A percentile compares a stretch with the other conserved stretches of the same genome.
Conservation (phyloP, 2,797 vertebrate species). For the Acrossocheilus wenchowensis region DNA sequence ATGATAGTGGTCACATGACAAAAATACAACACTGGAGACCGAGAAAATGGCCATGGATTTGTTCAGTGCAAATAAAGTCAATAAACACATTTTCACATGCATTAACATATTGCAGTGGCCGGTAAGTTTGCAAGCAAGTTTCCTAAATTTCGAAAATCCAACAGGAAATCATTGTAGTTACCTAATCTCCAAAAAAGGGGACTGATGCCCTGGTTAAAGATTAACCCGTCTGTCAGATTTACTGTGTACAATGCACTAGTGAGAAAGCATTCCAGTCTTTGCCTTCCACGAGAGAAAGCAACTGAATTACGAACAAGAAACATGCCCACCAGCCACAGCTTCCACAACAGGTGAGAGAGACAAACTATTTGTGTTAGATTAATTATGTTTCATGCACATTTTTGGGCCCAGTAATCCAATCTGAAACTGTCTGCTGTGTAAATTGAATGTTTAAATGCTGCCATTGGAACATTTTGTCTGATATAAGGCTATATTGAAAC, state of each 20-base stretch:
- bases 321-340: conserved; percentile 56
- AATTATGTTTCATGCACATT: not conserved
- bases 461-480: not conserved
- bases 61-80: not conserved
- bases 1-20: conserved; percentile 63
- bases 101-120: not conserved
- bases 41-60: not conserved
- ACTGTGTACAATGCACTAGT: conserved; percentile 71
- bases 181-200: conserved; percentile 36
- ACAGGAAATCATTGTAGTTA: conserved; percentile 13
- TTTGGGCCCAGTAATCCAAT: not conserved
- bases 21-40: conserved; percentile 53
- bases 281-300: conserved; percentile 37
- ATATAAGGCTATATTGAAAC: not conserved
- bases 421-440: not conserved
- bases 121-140: not conserved
- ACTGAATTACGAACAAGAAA: not conserved
- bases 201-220: conserved; percentile 70
- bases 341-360: conserved; percentile 67
- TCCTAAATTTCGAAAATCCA: conserved; percentile 8
- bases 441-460: not conserved
- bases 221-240: conserved; percentile 73
- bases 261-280: conserved; percentile 70
- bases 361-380: not conserved
- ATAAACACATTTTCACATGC: not conserved